Conservation (phyloP, 2,888 invertebrate genomes). For the Drosophila merina region DNA sequence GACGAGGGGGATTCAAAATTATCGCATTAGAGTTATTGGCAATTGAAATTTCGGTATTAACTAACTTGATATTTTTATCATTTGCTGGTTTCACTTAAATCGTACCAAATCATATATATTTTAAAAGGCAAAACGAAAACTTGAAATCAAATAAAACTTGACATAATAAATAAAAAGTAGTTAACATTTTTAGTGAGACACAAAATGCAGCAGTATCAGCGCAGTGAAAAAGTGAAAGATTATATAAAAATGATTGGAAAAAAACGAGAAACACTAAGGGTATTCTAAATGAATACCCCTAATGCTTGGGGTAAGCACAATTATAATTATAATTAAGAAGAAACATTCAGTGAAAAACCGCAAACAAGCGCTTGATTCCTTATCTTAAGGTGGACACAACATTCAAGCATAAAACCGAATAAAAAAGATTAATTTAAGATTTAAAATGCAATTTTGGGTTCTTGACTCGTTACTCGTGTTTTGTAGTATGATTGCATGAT, state of each 20-base stretch:
- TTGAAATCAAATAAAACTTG: slow-evolving; percentile 27
- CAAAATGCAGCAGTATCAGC: slow-evolving; percentile 28
- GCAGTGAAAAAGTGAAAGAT: slow-evolving; percentile 28
- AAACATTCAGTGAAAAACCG: slow-evolving; percentile 31
- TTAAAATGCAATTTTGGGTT: slow-evolving; percentile 34
- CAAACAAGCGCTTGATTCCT: slow-evolving; percentile 36
- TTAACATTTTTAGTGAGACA: slow-evolving; percentile 22
- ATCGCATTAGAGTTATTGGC: slow-evolving; percentile 67
- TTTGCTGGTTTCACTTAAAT: slow-evolving; percentile 35
- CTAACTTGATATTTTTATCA: slow-evolving; percentile 19
- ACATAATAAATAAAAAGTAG: slow-evolving; percentile 10
- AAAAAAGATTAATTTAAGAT: slow-evolving; percentile 27
- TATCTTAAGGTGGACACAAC: slow-evolving; percentile 30
- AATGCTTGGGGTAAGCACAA: slow-evolving; percentile 9
- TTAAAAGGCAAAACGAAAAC: slow-evolving; percentile 32
- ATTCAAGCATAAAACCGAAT: slow-evolving; percentile 10
- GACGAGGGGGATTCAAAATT: slow-evolving; percentile 74
- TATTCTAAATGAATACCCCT: slow-evolving; percentile 24
- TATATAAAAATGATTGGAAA: neutral
- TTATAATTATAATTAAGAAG: slow-evolving; percentile 19
- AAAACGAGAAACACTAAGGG: neutral
- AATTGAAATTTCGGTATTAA: slow-evolving; percentile 47
- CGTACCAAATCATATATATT: slow-evolving; percentile 21
- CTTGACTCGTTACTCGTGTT: slow-evolving; percentile 9
- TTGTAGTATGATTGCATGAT: slow-evolving; percentile 32